Percentiles rank a stretch among this genome's conserved stretches.
Evolutionary conservation across 2,113 vertebrate genomes (phyloP).

Genomic region (Oncorhynchus tshawytscha): DNA sequence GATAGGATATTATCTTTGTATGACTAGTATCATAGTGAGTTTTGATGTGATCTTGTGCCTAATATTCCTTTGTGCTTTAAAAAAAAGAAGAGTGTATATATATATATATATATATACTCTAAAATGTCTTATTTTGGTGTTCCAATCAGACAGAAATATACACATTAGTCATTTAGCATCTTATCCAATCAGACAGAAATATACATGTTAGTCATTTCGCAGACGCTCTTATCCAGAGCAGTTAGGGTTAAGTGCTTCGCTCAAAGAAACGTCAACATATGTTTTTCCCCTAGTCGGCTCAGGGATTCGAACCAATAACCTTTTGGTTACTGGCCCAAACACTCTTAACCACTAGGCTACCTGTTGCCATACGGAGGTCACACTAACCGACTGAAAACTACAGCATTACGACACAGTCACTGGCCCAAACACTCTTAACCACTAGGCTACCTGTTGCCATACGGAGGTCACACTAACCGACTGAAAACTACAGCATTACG

Average conservation of each 20-base stretch:
- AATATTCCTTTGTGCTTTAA: constrained; percentile 72
- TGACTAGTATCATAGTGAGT: constrained; percentile 22
- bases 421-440: no score
- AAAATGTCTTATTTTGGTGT: constrained; percentile 60
- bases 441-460: background rate
- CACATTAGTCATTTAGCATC: constrained; percentile 3
- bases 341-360: no score
- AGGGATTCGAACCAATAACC: no score
- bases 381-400: constrained; percentile 59
- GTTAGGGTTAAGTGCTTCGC: no score
- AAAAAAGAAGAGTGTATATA: background rate
- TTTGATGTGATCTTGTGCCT: constrained; percentile 55
- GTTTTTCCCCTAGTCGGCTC: no score
- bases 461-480: constrained; percentile 52
- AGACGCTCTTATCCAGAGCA: no score
- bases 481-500: constrained; percentile 59
- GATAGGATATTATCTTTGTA: constrained; percentile 18
- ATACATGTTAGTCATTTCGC: no score
- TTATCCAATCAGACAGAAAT: no score
- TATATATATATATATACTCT: constrained; percentile 25
- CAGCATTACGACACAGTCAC: constrained; percentile 51
- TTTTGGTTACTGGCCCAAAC: no score
- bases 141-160: constrained; percentile 46
- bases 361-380: constrained; percentile 33
- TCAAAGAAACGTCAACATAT: no score